Evolutionary conservation across 2,797 vertebrate species (phyloP).

Genomic region (Sebastes umbrosus): DNA sequence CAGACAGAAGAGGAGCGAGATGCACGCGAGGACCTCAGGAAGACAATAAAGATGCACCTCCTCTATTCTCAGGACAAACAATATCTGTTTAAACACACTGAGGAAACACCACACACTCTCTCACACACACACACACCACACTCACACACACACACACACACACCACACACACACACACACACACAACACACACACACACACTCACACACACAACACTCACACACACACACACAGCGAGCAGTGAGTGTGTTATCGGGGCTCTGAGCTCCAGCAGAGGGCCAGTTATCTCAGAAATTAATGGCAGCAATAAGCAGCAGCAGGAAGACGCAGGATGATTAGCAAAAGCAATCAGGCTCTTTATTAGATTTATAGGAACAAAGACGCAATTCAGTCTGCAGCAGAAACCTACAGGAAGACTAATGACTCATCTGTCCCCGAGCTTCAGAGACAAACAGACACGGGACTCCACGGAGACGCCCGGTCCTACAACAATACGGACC

Average conservation of each 20-base stretch:
- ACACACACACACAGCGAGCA: background rate
- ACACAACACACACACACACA: background rate
- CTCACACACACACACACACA: too few relatives aligned
- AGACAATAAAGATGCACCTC: background rate
- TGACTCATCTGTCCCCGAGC: constrained; percentile 53
- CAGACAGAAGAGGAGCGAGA: background rate
- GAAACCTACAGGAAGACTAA: constrained; percentile 65
- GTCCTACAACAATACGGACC: constrained; percentile 6
- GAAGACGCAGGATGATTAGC: constrained; percentile 86
- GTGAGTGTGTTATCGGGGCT: constrained; percentile 63
- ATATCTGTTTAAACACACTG: background rate
- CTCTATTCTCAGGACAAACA: background rate
- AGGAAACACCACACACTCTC: too few relatives aligned
- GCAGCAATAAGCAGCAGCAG: constrained; percentile 82
- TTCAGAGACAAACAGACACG: constrained; percentile 22
- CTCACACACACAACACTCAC: background rate
- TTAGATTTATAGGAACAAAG: constrained; percentile 86
- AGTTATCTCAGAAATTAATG: constrained; percentile 88
- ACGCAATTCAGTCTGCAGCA: constrained; percentile 68
- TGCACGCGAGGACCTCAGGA: background rate
- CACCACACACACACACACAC: too few relatives aligned
- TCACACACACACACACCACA: background rate
- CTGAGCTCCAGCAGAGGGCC: constrained; percentile 77
- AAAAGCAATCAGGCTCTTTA: constrained; percentile 86
- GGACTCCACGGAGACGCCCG: constrained; percentile 30